Conservation (phyloP, 1,140 invertebrate species). For the Heliothis virescens region DNA sequence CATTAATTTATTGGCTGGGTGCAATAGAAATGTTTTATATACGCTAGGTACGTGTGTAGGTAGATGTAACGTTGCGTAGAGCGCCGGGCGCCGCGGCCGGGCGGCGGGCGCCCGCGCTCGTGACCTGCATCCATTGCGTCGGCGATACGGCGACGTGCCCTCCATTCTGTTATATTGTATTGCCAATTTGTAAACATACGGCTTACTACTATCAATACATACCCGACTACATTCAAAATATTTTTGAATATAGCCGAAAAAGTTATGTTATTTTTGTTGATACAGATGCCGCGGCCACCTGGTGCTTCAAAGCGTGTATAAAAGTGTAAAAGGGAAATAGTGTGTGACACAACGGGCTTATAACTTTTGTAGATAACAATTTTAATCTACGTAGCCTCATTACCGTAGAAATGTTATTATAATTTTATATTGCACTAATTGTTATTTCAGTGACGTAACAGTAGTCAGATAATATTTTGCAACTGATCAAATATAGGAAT, state of each 20-base stretch:
- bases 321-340: no score
- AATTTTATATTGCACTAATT: no score
- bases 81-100: not conserved
- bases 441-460: no score
- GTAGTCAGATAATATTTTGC: not conserved
- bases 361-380: no score
- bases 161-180: slow-evolving; percentile 49
- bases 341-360: no score
- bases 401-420: no score
- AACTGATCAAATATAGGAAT: slow-evolving; percentile 43
- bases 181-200: slow-evolving; percentile 53
- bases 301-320: no score
- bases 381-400: no score
- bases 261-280: no score
- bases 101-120: slow-evolving; percentile 49
- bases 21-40: slow-evolving; percentile 11
- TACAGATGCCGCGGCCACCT: no score
- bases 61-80: not conserved
- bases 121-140: slow-evolving; percentile 68
- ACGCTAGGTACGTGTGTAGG: no score
- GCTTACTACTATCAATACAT: slow-evolving; percentile 37
- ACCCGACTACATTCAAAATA: slow-evolving; percentile 24
- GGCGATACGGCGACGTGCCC: slow-evolving; percentile 53
- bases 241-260: no score
- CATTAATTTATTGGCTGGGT: slow-evolving; percentile 18